Conservation (phyloP, 1,140 invertebrate species). For the Colletes latitarsis region DNA sequence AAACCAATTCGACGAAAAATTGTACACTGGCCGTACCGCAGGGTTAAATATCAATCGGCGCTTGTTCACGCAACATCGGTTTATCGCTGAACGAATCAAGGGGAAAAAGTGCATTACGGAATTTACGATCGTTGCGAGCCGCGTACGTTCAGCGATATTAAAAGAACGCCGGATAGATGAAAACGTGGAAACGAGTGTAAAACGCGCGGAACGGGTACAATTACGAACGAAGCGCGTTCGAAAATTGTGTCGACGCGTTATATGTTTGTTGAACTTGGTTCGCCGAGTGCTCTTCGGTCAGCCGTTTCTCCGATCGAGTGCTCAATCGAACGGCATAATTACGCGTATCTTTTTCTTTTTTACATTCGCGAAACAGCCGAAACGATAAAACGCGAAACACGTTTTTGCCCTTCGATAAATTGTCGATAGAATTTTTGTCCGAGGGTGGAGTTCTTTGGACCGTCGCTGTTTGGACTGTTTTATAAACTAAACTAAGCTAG, state of each 20-base stretch:
- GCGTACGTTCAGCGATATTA: not conserved
- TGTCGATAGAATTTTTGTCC: not conserved
- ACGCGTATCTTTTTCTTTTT: not conserved
- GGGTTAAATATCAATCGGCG: constrained; percentile 30
- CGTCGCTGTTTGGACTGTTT: too few species aligned
- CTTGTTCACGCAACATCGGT: not conserved
- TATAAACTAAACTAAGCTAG: too few species aligned
- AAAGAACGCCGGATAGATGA: not conserved
- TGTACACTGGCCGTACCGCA: not conserved
- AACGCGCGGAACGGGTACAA: not conserved
- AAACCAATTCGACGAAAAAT: constrained; percentile 21
- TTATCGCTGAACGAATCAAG: not conserved
- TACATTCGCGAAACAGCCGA: too few species aligned
- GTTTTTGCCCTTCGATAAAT: not conserved
- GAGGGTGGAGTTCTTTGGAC: too few species aligned
- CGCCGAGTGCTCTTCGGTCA: not conserved
- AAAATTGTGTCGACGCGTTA: not conserved
- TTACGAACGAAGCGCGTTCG: not conserved
- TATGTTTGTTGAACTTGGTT: not conserved
- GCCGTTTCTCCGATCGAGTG: not conserved
- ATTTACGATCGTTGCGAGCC: not conserved
- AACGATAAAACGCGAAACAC: too few species aligned
- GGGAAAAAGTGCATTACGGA: not conserved
- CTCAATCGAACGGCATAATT: not conserved
- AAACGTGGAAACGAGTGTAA: not conserved